Evolutionary conservation across 2,113 vertebrate species (phyloP), one percentile per base, ranked within the genome.

Genomic region (Tetrao urogallus): DNA sequence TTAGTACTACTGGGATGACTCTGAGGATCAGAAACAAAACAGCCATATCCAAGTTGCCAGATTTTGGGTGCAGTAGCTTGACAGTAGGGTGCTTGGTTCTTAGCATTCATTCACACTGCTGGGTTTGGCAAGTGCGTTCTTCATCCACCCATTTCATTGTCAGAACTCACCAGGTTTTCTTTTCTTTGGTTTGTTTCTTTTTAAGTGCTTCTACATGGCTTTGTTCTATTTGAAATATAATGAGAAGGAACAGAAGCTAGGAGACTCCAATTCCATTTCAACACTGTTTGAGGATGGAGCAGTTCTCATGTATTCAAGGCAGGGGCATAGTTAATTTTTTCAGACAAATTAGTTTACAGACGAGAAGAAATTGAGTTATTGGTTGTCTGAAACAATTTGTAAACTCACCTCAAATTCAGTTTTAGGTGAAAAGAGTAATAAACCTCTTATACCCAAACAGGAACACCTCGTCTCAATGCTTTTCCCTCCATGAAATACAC

Each of bases 231-330:
- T 38, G 34, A 90, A 92, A 92, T 27, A 67, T 6, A 17, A 71
- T 32, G 52, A 71, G 52, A 88, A 90, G 67, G 30, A 60, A 32
- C 18, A 86, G 58, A 79, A 87, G 60, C 42, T 34, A 64, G 47
- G 28, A 87, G 52, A 69, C 34, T 79, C 45, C 74, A 87, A 70
- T 84, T 87, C 72, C 48, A 92, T 89, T 92, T 92, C 89, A 66
- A 85, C 48, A 61, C 2, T 6, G 34, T 78, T 82, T 86, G 84
- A 90, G 82, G 36, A 50, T 36, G 45, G 38, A 82, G 34, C 25
- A 76, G 7, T 69, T 69, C 43, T 72, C 52, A 89, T 57, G 69
- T 79, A 61, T 21, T 65, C 70, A 69, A 75, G 61, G 61, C 13
- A 89, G 66, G 1, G 84, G 13, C 8, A 12, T 28, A 34, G 66